Conservation (phyloP, 2,797 vertebrate genomes). For the Falco concolor region DNA sequence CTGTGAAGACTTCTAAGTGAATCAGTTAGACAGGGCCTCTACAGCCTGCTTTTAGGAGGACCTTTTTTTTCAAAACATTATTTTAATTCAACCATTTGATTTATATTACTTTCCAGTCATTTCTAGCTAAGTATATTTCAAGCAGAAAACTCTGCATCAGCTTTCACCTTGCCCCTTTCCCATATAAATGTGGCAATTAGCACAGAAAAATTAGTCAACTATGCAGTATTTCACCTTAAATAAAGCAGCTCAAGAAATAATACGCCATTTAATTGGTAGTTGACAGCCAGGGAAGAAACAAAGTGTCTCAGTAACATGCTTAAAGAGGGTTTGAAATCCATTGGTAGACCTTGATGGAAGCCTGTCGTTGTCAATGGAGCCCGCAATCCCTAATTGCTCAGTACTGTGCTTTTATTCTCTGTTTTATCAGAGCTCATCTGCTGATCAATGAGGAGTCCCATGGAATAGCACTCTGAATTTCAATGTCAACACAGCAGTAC, state of each 20-base stretch:
- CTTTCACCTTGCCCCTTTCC: background rate
- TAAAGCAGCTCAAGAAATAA: constrained; percentile 28
- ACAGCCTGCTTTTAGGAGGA: background rate
- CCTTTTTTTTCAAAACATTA: background rate
- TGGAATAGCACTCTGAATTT: constrained; percentile 36
- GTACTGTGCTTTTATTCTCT: background rate
- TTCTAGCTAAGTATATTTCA: background rate
- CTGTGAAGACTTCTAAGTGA: background rate
- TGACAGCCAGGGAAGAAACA: background rate
- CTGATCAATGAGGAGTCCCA: constrained; percentile 27
- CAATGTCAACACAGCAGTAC: constrained; percentile 52
- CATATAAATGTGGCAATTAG: constrained; percentile 9
- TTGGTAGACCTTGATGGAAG: background rate
- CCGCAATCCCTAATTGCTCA: background rate
- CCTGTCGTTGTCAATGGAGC: background rate
- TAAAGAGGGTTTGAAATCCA: background rate
- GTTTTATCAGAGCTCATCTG: constrained; percentile 27
- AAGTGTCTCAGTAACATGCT: background rate
- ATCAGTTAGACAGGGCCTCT: background rate
- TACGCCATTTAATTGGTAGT: background rate
- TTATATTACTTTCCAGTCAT: background rate
- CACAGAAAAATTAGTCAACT: constrained; percentile 5
- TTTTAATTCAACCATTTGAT: background rate
- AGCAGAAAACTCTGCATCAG: background rate
- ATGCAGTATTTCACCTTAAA: constrained; percentile 8